Conservation (phyloP, 2,888 invertebrate species). For the Diplolepis rosae region DNA sequence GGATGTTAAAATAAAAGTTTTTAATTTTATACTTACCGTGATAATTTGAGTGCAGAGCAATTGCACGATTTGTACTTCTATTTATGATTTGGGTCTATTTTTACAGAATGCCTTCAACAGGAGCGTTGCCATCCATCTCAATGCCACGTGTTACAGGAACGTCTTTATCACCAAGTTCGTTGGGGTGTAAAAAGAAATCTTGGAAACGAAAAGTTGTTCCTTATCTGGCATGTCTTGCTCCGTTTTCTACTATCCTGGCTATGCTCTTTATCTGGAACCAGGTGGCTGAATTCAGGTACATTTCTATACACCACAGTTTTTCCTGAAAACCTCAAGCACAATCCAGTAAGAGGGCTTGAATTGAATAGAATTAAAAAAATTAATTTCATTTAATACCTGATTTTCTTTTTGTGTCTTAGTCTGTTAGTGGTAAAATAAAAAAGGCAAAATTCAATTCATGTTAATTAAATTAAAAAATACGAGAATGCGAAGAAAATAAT, state of each 20-base stretch:
- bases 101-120: slow-evolving; percentile 56
- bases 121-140: slow-evolving; percentile 38
- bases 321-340: too few species aligned
- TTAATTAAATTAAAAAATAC: too few species aligned
- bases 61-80: not conserved
- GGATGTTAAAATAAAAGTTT: too few species aligned
- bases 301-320: slow-evolving; percentile 5
- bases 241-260: slow-evolving; percentile 87
- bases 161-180: slow-evolving; percentile 38
- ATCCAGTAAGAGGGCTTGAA: too few species aligned
- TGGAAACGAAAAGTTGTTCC: slow-evolving; percentile 77
- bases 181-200: slow-evolving; percentile 59
- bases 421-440: too few species aligned
- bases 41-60: not conserved
- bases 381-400: too few species aligned
- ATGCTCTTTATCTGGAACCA: slow-evolving; percentile 87
- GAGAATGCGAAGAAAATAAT: too few species aligned
- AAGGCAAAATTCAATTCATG: too few species aligned
- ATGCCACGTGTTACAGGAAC: slow-evolving; percentile 36
- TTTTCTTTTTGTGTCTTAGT: too few species aligned
- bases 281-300: slow-evolving; percentile 80
- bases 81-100: slow-evolving; percentile 23
- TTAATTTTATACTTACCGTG: too few species aligned
- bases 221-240: slow-evolving; percentile 83
- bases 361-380: too few species aligned